Percentiles rank a stretch among this genome's conserved stretches.
Conservation (phyloP, 2,113 vertebrate species). For the Amazona guildingii region DNA sequence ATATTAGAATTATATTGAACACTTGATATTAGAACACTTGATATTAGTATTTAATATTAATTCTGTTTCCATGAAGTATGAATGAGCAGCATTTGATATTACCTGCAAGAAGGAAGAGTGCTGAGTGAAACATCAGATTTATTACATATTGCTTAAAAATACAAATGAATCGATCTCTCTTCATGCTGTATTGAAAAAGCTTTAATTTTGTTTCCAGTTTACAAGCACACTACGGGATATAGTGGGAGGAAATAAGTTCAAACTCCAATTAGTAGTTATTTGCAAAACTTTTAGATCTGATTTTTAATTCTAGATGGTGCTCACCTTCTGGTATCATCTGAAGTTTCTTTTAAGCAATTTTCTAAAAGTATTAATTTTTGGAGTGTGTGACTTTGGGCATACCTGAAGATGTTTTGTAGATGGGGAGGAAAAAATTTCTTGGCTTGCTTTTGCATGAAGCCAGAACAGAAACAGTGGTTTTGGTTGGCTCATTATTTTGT, state of each 20-base stretch:
- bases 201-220: not conserved
- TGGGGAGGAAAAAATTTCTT: not conserved
- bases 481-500: conserved; percentile 1
- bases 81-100: not conserved
- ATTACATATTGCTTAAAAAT: not conserved
- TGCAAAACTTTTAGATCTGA: not conserved
- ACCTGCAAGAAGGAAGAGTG: not conserved
- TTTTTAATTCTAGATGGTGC: not conserved
- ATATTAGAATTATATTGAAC: not conserved
- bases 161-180: not conserved
- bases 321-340: not conserved
- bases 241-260: not conserved
- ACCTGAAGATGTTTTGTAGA: not conserved
- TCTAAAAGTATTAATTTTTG: not conserved
- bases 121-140: not conserved
- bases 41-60: not conserved
- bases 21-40: not conserved
- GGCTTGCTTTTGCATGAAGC: not conserved
- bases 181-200: not conserved
- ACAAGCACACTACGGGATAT: fast-evolving
- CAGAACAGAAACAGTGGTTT: not conserved
- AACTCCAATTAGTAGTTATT: not conserved
- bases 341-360: not conserved
- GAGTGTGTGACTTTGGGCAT: not conserved
- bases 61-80: not conserved